phyloP scores from a whole-genome alignment of 2,797 vertebrate species.

The Hemitrygon akajei region DNA sequence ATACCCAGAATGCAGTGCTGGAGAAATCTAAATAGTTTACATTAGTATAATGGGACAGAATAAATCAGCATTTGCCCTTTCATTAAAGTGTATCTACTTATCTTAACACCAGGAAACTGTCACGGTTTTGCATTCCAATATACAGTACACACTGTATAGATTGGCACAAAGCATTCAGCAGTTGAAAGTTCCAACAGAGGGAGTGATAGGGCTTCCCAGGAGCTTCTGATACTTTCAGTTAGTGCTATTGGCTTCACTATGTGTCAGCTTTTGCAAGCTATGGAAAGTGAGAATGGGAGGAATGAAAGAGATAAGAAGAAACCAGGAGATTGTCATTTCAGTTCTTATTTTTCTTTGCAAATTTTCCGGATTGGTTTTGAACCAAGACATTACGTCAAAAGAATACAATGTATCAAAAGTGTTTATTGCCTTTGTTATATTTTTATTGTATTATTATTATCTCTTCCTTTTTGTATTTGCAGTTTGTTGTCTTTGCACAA shows the following conservation, averaged over 20 bases:
- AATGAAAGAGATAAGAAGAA: not conserved
- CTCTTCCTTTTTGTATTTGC: too few relatives aligned
- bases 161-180: not conserved
- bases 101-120: not conserved
- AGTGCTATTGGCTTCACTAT: not conserved
- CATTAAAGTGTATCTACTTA: not conserved
- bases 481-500: too few relatives aligned
- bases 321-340: too few relatives aligned
- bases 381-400: too few relatives aligned
- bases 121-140: not conserved
- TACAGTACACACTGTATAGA: not conserved
- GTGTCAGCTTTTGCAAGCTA: not conserved
- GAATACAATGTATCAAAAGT: too few relatives aligned
- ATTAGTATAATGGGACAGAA: not conserved
- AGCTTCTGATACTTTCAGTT: not conserved
- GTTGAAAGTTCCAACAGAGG: slow-evolving; percentile 11
- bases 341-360: too few relatives aligned
- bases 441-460: too few relatives aligned
- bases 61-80: too few relatives aligned
- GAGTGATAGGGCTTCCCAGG: not conserved
- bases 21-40: too few relatives aligned
- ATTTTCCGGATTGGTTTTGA: too few relatives aligned
- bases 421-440: too few relatives aligned
- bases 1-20: too few relatives aligned
- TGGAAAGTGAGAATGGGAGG: not conserved